phyloP scores from a whole-genome alignment of 2,888 invertebrate genomes.

The Crematogaster levior region DNA sequence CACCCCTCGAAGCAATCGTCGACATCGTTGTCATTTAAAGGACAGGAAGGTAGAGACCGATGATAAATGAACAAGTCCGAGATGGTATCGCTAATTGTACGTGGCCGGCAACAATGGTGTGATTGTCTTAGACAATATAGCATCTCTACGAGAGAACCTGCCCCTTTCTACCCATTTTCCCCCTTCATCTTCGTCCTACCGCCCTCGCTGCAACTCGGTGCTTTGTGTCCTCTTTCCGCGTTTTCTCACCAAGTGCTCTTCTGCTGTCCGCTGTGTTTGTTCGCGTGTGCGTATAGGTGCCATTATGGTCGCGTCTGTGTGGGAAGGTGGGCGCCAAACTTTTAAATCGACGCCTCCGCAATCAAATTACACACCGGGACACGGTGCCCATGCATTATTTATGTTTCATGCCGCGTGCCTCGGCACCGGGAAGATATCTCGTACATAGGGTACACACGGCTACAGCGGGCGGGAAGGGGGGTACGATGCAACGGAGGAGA shows the following conservation, averaged over 20 bases:
- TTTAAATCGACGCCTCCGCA: constrained; percentile 83
- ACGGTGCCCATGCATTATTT: constrained; percentile 83
- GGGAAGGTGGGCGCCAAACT: constrained; percentile 79
- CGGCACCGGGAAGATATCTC: constrained; percentile 56
- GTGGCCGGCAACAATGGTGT: constrained; percentile 80
- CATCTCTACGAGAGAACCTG: constrained; percentile 28
- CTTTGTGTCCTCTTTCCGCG: constrained; percentile 31
- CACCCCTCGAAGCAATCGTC: constrained; percentile 39
- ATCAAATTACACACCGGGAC: constrained; percentile 84
- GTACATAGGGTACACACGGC: constrained; percentile 8
- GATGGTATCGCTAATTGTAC: constrained; percentile 84
- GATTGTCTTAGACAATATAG: constrained; percentile 80
- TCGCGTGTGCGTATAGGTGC: constrained; percentile 72
- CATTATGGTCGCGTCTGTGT: constrained; percentile 75
- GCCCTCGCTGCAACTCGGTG: background rate
- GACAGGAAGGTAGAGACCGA: constrained; percentile 66
- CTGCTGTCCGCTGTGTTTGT: background rate
- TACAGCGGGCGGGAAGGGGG: background rate
- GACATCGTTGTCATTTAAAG: constrained; percentile 60
- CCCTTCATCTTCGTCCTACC: constrained; percentile 17
- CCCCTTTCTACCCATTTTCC: constrained; percentile 54
- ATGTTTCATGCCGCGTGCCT: constrained; percentile 81
- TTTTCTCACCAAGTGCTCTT: constrained; percentile 9
- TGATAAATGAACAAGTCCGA: constrained; percentile 82
- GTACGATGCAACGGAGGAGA: background rate